Evolutionary conservation across 2,888 invertebrate genomes (phyloP).

Genomic region (Poecilus cupreus): DNA sequence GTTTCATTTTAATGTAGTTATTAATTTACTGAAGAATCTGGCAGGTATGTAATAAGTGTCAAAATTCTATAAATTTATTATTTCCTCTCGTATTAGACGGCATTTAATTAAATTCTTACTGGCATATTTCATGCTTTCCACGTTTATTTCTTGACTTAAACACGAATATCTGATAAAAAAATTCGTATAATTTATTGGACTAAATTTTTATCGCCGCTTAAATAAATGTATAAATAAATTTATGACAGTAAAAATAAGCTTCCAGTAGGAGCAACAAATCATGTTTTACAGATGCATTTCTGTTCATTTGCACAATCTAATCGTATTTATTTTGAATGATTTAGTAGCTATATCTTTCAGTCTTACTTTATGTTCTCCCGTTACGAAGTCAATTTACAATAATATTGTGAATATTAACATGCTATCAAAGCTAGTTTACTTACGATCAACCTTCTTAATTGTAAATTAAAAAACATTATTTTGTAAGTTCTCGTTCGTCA

Average conservation of each 20-base stretch:
- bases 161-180: constrained; percentile 16
- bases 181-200: constrained; percentile 1
- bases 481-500: no score
- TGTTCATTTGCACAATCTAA: constrained; percentile 5
- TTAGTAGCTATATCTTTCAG: background rate
- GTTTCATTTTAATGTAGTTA: constrained; percentile 7
- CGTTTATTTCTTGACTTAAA: constrained; percentile 6
- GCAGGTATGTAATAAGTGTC: constrained; percentile 14
- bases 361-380: background rate
- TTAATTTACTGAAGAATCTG: constrained; percentile 4
- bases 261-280: constrained; percentile 1
- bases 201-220: constrained; percentile 25
- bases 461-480: no score
- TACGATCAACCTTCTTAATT: no score
- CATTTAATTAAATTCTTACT: constrained; percentile 36
- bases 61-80: constrained; percentile 37
- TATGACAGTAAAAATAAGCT: constrained; percentile 17
- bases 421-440: no score
- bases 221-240: constrained; percentile 26
- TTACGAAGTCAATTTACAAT: no score
- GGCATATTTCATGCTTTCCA: constrained; percentile 25
- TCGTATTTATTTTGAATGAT: constrained; percentile 12
- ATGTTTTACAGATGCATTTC: constrained; percentile 13
- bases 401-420: no score
- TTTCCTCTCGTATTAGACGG: constrained; percentile 34